Percentiles rank a stretch among this genome's conserved stretches.
phyloP scores from a whole-genome alignment of 2,797 vertebrate genomes.

The Coracias cyanogaster region DNA sequence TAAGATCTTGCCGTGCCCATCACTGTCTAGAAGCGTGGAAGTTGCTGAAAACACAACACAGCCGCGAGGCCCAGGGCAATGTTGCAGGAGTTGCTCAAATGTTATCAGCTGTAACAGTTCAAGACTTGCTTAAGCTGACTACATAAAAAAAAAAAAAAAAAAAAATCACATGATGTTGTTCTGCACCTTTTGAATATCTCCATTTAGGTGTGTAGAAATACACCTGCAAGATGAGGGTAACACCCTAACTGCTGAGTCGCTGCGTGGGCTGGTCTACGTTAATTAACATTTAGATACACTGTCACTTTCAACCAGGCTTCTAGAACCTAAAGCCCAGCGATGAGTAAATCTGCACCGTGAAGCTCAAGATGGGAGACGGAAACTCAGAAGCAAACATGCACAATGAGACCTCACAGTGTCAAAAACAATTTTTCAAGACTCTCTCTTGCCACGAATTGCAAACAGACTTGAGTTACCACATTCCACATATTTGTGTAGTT shows the following conservation, averaged over 20 bases:
- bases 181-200: conserved; percentile 7
- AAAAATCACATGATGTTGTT: background rate
- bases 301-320: background rate
- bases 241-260: background rate
- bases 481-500: background rate
- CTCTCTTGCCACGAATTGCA: conserved; percentile 1
- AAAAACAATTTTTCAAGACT: conserved; percentile 6
- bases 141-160: background rate
- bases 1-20: background rate
- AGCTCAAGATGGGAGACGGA: background rate
- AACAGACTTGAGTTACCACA: background rate
- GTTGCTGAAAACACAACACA: background rate
- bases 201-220: background rate
- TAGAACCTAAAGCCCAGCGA: background rate
- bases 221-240: background rate
- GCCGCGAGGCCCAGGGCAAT: background rate
- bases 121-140: conserved; percentile 13
- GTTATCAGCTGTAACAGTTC: background rate
- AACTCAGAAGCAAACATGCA: background rate
- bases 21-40: background rate
- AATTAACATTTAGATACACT: background rate
- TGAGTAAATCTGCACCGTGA: background rate
- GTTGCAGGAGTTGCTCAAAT: background rate
- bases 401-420: background rate
- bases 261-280: background rate